Evolutionary conservation across 2,113 vertebrate species (phyloP).

Genomic region (Scalopus aquaticus): DNA sequence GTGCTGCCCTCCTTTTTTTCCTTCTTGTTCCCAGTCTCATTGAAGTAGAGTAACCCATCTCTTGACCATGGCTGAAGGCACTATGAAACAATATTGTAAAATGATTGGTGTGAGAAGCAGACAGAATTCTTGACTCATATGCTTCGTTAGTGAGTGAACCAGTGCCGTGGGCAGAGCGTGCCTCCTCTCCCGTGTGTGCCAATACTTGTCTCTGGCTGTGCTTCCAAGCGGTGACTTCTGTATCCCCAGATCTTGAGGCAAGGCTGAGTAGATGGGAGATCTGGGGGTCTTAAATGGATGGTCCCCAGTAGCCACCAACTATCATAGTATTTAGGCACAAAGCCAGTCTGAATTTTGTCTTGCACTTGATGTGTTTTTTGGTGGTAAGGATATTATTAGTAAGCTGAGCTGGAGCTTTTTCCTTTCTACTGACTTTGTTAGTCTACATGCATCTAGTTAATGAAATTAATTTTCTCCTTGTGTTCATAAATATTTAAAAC

Average conservation of each 20-base stretch:
- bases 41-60: neutral
- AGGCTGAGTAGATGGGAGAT: neutral
- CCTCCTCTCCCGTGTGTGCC: neutral
- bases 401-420: neutral
- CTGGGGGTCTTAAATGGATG: neutral
- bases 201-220: too few relatives aligned
- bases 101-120: neutral
- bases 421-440: neutral
- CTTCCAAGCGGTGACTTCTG: neutral
- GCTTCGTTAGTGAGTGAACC: neutral
- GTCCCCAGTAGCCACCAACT: neutral
- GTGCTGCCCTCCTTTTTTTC: neutral
- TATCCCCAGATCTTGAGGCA: neutral
- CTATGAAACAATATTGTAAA: neutral
- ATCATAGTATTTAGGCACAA: neutral
- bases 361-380: neutral
- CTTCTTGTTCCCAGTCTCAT: neutral
- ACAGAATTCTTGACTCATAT: neutral
- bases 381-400: neutral
- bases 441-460: neutral
- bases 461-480: neutral
- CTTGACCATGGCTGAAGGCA: neutral
- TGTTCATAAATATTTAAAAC: slow-evolving; percentile 4
- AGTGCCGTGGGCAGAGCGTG: neutral
- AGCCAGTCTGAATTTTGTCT: neutral